A percentile compares a stretch with the other conserved stretches of the same genome.
phyloP scores from a whole-genome alignment of 2,113 vertebrate genomes.

The Callipepla squamata region DNA sequence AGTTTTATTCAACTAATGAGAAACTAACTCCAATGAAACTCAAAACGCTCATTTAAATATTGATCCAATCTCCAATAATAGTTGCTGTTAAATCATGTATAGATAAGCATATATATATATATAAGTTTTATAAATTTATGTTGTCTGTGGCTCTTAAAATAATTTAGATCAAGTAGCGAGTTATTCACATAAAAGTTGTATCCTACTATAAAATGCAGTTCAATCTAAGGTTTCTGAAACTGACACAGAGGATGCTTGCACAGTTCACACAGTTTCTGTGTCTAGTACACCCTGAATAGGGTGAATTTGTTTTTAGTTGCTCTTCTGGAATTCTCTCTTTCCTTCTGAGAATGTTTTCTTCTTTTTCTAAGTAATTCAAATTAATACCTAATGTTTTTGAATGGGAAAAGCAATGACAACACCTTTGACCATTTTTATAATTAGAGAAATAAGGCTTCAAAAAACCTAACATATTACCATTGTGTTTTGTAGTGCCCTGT shows the following conservation, averaged over 20 bases:
- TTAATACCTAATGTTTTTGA: neutral
- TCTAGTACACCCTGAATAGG: neutral
- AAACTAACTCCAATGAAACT: neutral
- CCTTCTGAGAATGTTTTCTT: neutral
- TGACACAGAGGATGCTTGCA: rapidly evolving
- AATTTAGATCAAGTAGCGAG: neutral
- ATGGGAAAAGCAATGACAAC: neutral
- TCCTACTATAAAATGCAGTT: rapidly evolving
- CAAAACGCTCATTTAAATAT: neutral
- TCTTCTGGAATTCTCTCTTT: neutral
- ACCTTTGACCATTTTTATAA: neutral
- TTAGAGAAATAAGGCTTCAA: neutral
- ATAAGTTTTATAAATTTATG: neutral
- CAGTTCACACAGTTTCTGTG: rapidly evolving
- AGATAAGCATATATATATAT: neutral
- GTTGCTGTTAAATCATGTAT: neutral
- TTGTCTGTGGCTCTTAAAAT: neutral
- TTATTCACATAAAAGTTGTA: neutral
- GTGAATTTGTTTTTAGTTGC: neutral
- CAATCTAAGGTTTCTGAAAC: rapidly evolving
- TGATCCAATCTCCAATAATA: neutral
- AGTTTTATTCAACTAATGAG: neutral
- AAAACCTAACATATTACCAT: neutral
- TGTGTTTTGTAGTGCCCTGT: neutral
- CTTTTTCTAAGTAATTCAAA: neutral